Evolutionary conservation across 1,140 invertebrate species (phyloP).

Genomic region (Venustaconcha ellipsiformis): DNA sequence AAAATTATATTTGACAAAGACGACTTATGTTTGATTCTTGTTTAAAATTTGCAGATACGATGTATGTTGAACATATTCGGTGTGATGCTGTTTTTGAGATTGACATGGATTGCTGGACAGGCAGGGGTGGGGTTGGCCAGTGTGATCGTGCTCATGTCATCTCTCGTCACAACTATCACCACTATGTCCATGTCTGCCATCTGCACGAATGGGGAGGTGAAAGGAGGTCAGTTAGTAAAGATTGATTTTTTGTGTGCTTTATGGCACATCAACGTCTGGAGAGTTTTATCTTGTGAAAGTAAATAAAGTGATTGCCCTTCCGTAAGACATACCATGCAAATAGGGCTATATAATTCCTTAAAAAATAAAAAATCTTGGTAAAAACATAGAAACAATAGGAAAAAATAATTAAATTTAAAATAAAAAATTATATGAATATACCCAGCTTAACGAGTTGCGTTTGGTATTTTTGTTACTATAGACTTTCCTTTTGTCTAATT

Average conservation of each 20-base stretch:
- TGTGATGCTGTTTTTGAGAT: not conserved
- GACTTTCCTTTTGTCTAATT: too few relatives aligned
- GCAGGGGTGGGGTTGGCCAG: constrained; percentile 76
- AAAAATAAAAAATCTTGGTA: not conserved
- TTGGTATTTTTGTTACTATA: too few relatives aligned
- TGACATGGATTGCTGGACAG: constrained; percentile 76
- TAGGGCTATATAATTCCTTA: not conserved
- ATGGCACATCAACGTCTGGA: too few relatives aligned
- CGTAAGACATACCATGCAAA: not conserved
- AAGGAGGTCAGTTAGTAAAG: constrained; percentile 81
- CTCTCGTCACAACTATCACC: constrained; percentile 92
- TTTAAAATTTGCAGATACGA: too few relatives aligned
- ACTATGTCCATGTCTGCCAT: constrained; percentile 97
- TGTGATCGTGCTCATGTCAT: constrained; percentile 87
- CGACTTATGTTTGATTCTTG: too few relatives aligned
- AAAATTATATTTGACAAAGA: too few relatives aligned
- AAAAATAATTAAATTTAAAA: not conserved
- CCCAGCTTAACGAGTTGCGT: not conserved
- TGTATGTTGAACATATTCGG: too few relatives aligned
- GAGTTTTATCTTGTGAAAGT: not conserved
- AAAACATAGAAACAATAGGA: not conserved
- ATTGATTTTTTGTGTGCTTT: not conserved
- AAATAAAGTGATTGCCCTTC: not conserved
- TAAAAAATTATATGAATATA: not conserved
- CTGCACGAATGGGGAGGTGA: constrained; percentile 98